Percentiles rank a stretch among this genome's conserved stretches.
phyloP scores from a whole-genome alignment of 2,113 vertebrate genomes.

The Syngnathus scovelli region DNA sequence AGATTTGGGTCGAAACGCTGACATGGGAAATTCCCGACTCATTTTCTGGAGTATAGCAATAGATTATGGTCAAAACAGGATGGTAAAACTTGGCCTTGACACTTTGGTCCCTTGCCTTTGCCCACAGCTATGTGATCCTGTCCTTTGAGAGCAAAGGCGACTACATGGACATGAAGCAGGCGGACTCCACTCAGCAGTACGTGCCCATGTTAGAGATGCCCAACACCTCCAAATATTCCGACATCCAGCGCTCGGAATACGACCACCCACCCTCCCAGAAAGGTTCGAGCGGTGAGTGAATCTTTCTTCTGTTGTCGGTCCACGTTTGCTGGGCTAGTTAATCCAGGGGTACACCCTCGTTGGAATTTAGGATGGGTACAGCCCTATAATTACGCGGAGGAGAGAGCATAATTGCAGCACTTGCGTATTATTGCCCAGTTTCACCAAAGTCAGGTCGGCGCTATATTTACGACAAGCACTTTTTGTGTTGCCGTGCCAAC shows the following conservation, averaged over 20 bases:
- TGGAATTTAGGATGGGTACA: constrained; percentile 52
- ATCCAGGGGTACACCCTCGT: constrained; percentile 62
- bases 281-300: constrained; percentile 72
- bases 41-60: not conserved
- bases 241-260: constrained; percentile 84
- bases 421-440: constrained; percentile 58
- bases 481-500: constrained; percentile 28
- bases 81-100: not conserved
- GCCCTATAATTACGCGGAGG: constrained; percentile 65
- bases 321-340: constrained; percentile 41
- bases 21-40: not conserved
- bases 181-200: constrained; percentile 90
- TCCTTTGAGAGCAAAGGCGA: constrained; percentile 95
- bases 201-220: constrained; percentile 96
- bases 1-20: not conserved
- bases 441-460: constrained; percentile 50
- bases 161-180: constrained; percentile 99
- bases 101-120: constrained; percentile 25
- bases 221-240: constrained; percentile 84
- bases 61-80: not conserved
- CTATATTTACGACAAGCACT: constrained; percentile 53
- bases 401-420: constrained; percentile 65
- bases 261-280: constrained; percentile 91
- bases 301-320: constrained; percentile 25
- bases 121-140: constrained; percentile 89